Evolutionary conservation across 2,888 invertebrate species (phyloP), one percentile per base, ranked within the genome.

Genomic region (Drosophila demipolita): DNA sequence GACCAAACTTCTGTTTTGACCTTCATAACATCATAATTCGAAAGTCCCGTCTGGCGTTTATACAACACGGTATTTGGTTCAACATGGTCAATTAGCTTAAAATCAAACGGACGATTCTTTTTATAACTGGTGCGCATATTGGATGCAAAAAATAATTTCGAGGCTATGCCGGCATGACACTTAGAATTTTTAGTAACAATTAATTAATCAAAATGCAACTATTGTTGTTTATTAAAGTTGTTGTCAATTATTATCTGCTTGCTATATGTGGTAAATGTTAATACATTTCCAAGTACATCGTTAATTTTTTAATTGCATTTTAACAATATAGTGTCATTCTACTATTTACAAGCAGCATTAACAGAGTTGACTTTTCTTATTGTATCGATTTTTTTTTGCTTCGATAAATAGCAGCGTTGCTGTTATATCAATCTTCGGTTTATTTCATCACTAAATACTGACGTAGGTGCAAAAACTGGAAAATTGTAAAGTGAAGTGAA

Each of bases 81-180:
- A 2, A 91, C 92, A 35, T 91, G 73, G 29, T 89, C 87, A 42
- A 91, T 91, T 2, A 91, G 63, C 52, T 92, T 92, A 17, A 92
- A 92, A 61, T 91, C 92, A 36, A 91, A 91, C 0, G 92, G 91
- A 15, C 91, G 83, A 59, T 91, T 89, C 60, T 91, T 91, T 63
- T 91, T 92, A 61, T 91, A 91, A 29, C 92, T 91, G 12, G 91
- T 91, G 57, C 87, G 78, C 90, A 89, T 87, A 35, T 61, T 50
- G 40, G 58, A 15, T 1, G n/a, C 26, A 57, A 23, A 6, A 11
- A 67, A 49, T 35, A 2, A 17, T 1, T 54, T 23, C 7, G 20
- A 2, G 6, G 3, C 23, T 32, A 50, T 67, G 29, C n/a, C 23
- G 11, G 15, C 1, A 49, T 67, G 67, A 67, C 58, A 67, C 29